Percentiles rank a stretch among this genome's conserved stretches.
phyloP scores from a whole-genome alignment of 2,797 vertebrate species.

The Hyperoplus lanceolatus region DNA sequence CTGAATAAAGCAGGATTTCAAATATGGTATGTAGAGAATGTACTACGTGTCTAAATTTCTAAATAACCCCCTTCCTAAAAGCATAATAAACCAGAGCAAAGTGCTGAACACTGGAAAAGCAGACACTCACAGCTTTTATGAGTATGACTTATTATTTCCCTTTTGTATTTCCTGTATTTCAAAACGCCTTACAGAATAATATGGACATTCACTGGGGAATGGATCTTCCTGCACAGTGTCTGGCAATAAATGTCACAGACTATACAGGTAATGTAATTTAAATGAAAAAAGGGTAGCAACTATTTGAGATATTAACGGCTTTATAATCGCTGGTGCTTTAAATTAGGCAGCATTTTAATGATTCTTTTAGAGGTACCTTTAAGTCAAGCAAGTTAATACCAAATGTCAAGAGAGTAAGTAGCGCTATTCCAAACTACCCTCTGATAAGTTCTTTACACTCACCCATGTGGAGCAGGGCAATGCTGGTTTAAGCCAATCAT shows the following conservation, averaged over 20 bases:
- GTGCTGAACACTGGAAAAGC: conserved; percentile 4
- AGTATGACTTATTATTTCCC: background rate
- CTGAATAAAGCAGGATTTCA: background rate
- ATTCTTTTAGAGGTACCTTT: conserved; percentile 12
- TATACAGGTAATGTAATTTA: conserved; percentile 17
- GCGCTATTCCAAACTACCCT: conserved; percentile 16
- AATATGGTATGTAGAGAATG: background rate
- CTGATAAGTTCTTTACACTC: conserved; percentile 19
- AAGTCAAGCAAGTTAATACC: conserved; percentile 3
- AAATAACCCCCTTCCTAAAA: conserved; percentile 9
- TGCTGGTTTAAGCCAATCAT: conserved; percentile 1
- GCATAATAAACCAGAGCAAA: background rate
- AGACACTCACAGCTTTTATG: conserved; percentile 1
- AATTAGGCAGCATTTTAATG: background rate
- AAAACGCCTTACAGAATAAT: background rate
- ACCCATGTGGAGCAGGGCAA: conserved; percentile 2
- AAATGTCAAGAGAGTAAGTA: conserved; percentile 8
- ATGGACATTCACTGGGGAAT: background rate
- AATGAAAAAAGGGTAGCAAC: conserved; percentile 28
- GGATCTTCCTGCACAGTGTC: conserved; percentile 13
- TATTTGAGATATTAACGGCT: conserved; percentile 24
- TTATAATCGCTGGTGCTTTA: conserved; percentile 18
- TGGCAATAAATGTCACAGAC: conserved; percentile 55
- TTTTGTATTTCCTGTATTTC: conserved; percentile 29
- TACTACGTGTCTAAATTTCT: background rate